Conservation (phyloP, 2,797 vertebrate genomes). For the Poliocrania exsul region DNA sequence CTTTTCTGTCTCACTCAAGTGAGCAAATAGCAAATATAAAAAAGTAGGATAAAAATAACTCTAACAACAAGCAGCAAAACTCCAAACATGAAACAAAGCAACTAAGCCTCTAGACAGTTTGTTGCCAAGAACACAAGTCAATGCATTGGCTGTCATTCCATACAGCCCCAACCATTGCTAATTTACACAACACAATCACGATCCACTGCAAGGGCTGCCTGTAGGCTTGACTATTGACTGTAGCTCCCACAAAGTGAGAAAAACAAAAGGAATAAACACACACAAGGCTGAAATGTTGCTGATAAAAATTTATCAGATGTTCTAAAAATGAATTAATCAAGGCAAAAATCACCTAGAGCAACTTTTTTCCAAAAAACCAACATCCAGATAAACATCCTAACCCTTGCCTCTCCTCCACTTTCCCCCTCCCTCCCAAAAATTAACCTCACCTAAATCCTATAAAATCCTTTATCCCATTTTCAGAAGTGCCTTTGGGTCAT, state of each 20-base stretch:
- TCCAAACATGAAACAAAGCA: slow-evolving; percentile 10
- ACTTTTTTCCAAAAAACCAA: not conserved
- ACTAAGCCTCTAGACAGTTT: not conserved
- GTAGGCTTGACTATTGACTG: not conserved
- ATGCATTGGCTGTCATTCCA: not conserved
- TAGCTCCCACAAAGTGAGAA: not conserved
- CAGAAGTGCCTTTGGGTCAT: not conserved
- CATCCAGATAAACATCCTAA: not conserved
- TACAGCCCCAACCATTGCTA: not conserved
- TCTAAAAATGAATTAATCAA: slow-evolving; percentile 8
- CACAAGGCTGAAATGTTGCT: not conserved
- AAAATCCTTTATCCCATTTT: slow-evolving; percentile 4
- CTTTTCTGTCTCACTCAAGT: slow-evolving; percentile 2
- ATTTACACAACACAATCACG: not conserved
- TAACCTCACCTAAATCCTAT: not conserved
- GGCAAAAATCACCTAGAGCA: not conserved
- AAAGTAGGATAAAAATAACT: slow-evolving; percentile 1
- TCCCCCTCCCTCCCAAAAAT: rapidly evolving
- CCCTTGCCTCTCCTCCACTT: not conserved
- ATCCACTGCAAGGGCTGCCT: not conserved
- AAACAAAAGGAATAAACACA: not conserved
- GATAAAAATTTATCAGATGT: not conserved
- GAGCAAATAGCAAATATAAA: not conserved
- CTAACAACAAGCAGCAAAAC: not conserved
- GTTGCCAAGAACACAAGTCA: not conserved